Base-by-base conservation (phyloP, 2,113 vertebrate species). In the Hemichromis elongatus region DNA sequence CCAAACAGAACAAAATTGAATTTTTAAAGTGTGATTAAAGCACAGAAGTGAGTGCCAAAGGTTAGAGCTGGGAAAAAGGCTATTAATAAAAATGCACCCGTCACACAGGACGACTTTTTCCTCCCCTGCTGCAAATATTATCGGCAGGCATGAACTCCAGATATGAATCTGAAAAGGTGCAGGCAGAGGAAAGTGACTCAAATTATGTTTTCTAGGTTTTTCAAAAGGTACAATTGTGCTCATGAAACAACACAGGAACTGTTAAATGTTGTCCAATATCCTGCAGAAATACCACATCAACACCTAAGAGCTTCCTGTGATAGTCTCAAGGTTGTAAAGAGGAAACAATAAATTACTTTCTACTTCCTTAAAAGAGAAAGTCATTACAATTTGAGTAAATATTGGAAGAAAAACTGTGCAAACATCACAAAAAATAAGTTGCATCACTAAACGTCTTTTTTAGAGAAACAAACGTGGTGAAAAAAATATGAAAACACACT, bases 1-100 rank as follows among this genome's bases (percentile, higher is more conserved):
- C 50, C 54, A 42, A 73, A 87, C 3, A 14, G 6, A 3, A 85
- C 70, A 80, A 85, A 90, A 92, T 88, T 14, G 2, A 42, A 92
- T 87, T 90, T 90, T 55, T 24, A 68, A 84, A 80, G 54, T 77
- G 79, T 56, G 83, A 94, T 92, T 86, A 92, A 90, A 90, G 77
- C 59, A 61, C 4, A 79, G 40, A 16, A 57, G 42, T 1, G 52
- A 50, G 70, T 85, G 90, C 52, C 79, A 91, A 92, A 92, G 89
- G 89, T 91, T 16, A 59, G 21, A 16, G 54, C 68, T 68, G 3
- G 5, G 77, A 80, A 88, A 45, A 68, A 81, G 57, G 77, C 9
- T 61, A 90, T 91, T 92, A 94, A 93, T 95, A 82, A 88, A 87
- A 90, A 79, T 3, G 13, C 14, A 8, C 33, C 6, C 5, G 4